A percentile compares a stretch with the other conserved stretches of the same genome.
Evolutionary conservation across 1,140 invertebrate species (phyloP).

Genomic region (Drosophila melanogaster): DNA sequence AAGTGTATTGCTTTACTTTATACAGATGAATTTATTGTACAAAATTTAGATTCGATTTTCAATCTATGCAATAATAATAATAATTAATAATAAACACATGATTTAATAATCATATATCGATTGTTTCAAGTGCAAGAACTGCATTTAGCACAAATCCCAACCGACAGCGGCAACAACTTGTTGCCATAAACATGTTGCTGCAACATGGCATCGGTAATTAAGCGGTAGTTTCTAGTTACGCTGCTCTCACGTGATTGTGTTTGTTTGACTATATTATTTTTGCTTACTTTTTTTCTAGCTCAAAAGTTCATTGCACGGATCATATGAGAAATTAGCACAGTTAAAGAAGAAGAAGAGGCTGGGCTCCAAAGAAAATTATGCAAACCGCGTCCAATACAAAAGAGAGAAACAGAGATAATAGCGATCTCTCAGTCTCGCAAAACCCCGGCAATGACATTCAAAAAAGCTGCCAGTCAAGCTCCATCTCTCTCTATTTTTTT

Average conservation of each 20-base stretch:
- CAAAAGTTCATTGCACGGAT: constrained; percentile 73
- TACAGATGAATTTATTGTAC: too few relatives aligned
- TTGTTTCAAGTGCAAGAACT: constrained; percentile 17
- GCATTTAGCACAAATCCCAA: constrained; percentile 25
- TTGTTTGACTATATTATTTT: constrained; percentile 20
- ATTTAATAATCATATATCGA: not conserved
- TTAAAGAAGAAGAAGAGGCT: constrained; percentile 35
- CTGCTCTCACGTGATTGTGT: constrained; percentile 56
- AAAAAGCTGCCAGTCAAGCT: constrained; percentile 77
- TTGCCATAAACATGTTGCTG: constrained; percentile 73
- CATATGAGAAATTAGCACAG: constrained; percentile 77
- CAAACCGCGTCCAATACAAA: constrained; percentile 26
- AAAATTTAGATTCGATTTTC: too few relatives aligned
- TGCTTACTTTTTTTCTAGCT: constrained; percentile 46
- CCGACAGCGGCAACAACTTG: constrained; percentile 43
- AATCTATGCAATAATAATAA: too few relatives aligned
- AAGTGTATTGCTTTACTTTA: too few relatives aligned
- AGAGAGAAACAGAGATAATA: constrained; percentile 4
- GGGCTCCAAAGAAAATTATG: constrained; percentile 50
- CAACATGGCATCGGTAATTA: constrained; percentile 76
- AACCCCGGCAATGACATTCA: constrained; percentile 73
- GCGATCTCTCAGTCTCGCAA: constrained; percentile 16
- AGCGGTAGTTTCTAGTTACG: constrained; percentile 42
- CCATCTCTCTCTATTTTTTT: constrained; percentile 18
- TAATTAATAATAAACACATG: too few relatives aligned